A percentile compares a stretch with the other conserved stretches of the same genome.
phyloP scores from a whole-genome alignment of 2,113 vertebrate genomes.

The Siniperca knerii region DNA sequence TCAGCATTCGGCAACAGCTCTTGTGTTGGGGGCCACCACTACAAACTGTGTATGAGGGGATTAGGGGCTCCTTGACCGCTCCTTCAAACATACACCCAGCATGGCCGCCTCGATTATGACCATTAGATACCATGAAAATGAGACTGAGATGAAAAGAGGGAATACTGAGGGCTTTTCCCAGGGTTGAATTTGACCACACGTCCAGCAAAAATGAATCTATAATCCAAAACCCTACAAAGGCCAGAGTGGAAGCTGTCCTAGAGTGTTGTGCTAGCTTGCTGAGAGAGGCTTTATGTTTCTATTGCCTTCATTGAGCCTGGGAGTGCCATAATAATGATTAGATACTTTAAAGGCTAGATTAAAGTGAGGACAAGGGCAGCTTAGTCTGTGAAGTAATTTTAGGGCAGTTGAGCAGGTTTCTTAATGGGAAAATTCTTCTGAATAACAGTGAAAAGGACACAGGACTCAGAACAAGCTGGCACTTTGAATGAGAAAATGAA shows the following conservation, averaged over 20 bases:
- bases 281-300: slow-evolving; percentile 76
- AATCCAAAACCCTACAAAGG: slow-evolving; percentile 77
- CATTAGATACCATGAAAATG: slow-evolving; percentile 86
- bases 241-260: slow-evolving; percentile 67
- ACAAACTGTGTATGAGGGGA: slow-evolving; percentile 84
- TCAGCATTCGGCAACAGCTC: slow-evolving; percentile 70
- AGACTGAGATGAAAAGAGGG: slow-evolving; percentile 77
- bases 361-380: slow-evolving; percentile 75
- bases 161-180: slow-evolving; percentile 72
- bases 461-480: slow-evolving; percentile 56
- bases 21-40: slow-evolving; percentile 78
- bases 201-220: slow-evolving; percentile 81
- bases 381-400: slow-evolving; percentile 78
- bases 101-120: slow-evolving; percentile 85
- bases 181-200: slow-evolving; percentile 76
- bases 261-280: slow-evolving; percentile 79
- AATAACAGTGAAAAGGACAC: slow-evolving; percentile 56
- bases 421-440: slow-evolving; percentile 79
- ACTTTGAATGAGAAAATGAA: slow-evolving; percentile 46
- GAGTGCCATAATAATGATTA: slow-evolving; percentile 81
- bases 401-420: slow-evolving; percentile 69
- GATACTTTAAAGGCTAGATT: slow-evolving; percentile 80
- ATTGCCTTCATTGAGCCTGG: slow-evolving; percentile 76
- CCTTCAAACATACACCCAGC: slow-evolving; percentile 84
- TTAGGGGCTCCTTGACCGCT: slow-evolving; percentile 84